Base-by-base conservation (phyloP, 2,113 vertebrate genomes). In the Phaethornis superciliosus region DNA sequence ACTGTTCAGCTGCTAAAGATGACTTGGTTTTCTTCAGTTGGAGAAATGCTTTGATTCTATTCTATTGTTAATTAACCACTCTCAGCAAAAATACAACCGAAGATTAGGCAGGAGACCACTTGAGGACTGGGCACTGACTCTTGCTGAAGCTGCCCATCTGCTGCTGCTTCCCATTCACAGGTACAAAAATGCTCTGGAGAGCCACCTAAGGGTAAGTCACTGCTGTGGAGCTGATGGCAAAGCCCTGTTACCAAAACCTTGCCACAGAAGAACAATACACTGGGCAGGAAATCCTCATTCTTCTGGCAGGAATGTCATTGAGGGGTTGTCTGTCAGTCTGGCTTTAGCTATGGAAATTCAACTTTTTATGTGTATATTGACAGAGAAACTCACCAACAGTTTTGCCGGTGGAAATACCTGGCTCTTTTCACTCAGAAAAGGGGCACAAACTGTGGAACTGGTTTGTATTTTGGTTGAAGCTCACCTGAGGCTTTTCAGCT, bases 311-410 rank as follows among this genome's bases (percentile, higher is more conserved):
- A 62, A 7, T 2, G 6, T 32, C 30, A 33, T 44, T 14, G 5
- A 37, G 40, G 52, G 11, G 12, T 18, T 33, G 22, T 21, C 22
- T 63, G 37, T 33, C 8, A 55, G 15, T 14, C 35, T 69, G 44
- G 23, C 47, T 65, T 58, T 26, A 52, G 10, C 60, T 23, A 7
- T 2, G 37, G 55, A 8, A 69, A 33, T 69, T 40, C 32, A 37
- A 1, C 30, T 19, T 71, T 30, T 37, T 33, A 10, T 56, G 56
- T 5, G 26, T 27, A 0, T 21, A 3, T 54, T 54, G 21, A 2
- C 2, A 8, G 44, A 54, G 40, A 54, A 75, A 30, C 33, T 10
- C 46, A 33, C 11, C 21, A 47, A 1, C 0, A 8, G 68, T 23
- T n/a, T 71, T 77, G 68, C 37, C 74, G 64, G 7, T 47, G 49